These are phyloP conservation scores for Fissipunctia ypsillon DNA, from an alignment of 2,888 invertebrate genomes.

Conservation along the genomic window DNA sequence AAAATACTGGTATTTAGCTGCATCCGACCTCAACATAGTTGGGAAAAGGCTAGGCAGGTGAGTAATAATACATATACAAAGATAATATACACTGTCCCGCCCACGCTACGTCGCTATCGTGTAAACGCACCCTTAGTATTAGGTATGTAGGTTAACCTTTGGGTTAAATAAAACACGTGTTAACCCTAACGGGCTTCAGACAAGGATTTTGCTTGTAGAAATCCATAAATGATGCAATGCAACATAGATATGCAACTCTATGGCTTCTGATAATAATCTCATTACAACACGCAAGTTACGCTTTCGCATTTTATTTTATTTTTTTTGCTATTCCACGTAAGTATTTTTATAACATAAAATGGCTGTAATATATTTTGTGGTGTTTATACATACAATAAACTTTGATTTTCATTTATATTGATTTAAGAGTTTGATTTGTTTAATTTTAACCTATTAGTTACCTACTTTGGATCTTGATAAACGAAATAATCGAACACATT, in stretches of 20 bases:
- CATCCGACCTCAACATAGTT: no score
- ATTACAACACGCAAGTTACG: conserved; percentile 47
- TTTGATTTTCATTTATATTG: conserved; percentile 3
- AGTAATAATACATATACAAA: no score
- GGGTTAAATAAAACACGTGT: conserved; percentile 41
- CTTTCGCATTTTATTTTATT: conserved; percentile 29
- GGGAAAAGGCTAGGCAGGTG: no score
- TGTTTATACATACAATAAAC: conserved; percentile 39
- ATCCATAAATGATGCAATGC: conserved; percentile 51
- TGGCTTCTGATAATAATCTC: conserved; percentile 63
- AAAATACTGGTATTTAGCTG: no score
- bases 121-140: conserved; percentile 13
- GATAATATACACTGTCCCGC: neutral
- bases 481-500: neutral
- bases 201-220: conserved; percentile 58
- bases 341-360: conserved; percentile 2
- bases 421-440: conserved; percentile 20
- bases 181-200: conserved; percentile 54
- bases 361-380: conserved; percentile 31
- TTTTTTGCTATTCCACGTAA: conserved; percentile 6
- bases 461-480: neutral
- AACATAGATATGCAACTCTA: conserved; percentile 46
- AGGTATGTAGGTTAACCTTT: conserved; percentile 25
- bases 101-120: conserved; percentile 16
- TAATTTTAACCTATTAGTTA: neutral